Base-by-base conservation (phyloP, 2,113 vertebrate genomes). In the Tyto alba region DNA sequence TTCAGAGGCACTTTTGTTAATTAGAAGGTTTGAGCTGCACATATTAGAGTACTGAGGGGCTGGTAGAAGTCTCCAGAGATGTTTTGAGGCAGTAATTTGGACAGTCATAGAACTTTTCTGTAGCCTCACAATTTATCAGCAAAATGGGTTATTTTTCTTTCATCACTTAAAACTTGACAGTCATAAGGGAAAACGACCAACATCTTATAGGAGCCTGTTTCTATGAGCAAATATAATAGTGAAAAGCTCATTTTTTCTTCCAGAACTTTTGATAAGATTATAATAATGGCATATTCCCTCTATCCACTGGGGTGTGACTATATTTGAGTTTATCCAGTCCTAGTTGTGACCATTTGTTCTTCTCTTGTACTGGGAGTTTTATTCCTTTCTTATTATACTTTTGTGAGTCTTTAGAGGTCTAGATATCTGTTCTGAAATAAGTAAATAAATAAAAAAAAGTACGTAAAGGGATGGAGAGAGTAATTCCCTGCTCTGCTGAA, bases 1-100 rank as follows among this genome's bases (percentile, higher is more conserved):
- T 89, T 96, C 92, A 93, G 94, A 96, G 93, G 81, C 71, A 43
- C 75, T 91, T 91, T 29, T 78, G 78, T 90, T 95, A 96, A 95
- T 97, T 94, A 94, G 94, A 71, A 95, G 82, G 59, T 88, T 91
- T 77, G 91, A 83, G 74, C 82, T 71, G 81, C 45, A 82, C 40
- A 6, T 73, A 41, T 67, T 48, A 59, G 57, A 76, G 64, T 48
- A 32, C 63, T 43, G 57, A 90, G 67, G 59, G 59, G 68, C 38
- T 90, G 47, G 34, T 82, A 55, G 45, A 95, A 82, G 43, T 83
- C 85, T 91, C 87, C 67, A 71, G 93, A 85, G 63, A 15, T 38
- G 25, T 80, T 93, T 76, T 0, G 0, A 88, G 60, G 81, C 74
- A 78, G 63, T 22, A 36, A 29, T 88, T 85, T 88, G 11, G 56